A percentile compares a stretch with the other conserved stretches of the same genome.
Evolutionary conservation across 2,113 vertebrate genomes (phyloP).

Genomic region (Pseudorectes ferrugineus): DNA sequence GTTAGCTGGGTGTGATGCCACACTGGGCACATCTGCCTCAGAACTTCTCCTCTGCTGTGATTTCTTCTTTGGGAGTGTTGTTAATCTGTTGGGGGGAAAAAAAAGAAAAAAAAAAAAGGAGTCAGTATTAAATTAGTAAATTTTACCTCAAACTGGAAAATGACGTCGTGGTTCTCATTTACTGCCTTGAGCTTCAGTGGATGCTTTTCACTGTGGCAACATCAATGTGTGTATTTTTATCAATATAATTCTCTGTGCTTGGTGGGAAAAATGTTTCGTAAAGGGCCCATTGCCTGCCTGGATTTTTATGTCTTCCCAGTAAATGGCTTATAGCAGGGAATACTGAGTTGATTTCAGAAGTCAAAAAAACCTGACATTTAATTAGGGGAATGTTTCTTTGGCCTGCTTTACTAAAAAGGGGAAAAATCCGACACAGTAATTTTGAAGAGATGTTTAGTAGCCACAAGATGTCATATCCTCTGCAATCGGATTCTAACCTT

Average conservation of each 20-base stretch:
- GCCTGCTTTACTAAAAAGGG: background rate
- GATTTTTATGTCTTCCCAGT: background rate
- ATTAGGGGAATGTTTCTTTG: background rate
- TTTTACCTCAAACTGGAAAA: background rate
- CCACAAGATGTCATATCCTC: background rate
- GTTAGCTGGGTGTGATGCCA: background rate
- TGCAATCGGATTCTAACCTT: background rate
- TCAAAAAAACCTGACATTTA: background rate
- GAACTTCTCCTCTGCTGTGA: background rate
- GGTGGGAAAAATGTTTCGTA: background rate
- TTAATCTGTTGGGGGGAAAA: background rate
- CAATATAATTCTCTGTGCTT: background rate
- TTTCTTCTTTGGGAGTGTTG: background rate
- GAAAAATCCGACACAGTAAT: background rate
- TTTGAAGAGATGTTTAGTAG: background rate
- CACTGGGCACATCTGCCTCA: background rate
- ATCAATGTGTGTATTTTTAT: background rate
- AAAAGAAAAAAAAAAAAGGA: background rate
- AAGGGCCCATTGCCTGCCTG: background rate
- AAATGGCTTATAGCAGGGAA: background rate
- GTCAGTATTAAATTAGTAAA: background rate
- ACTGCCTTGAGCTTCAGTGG: background rate
- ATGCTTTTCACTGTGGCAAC: background rate
- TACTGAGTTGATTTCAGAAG: background rate
- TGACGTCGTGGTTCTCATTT: background rate